Base-by-base conservation (phyloP, 2,113 vertebrate genomes). In the Barbus barbus region DNA sequence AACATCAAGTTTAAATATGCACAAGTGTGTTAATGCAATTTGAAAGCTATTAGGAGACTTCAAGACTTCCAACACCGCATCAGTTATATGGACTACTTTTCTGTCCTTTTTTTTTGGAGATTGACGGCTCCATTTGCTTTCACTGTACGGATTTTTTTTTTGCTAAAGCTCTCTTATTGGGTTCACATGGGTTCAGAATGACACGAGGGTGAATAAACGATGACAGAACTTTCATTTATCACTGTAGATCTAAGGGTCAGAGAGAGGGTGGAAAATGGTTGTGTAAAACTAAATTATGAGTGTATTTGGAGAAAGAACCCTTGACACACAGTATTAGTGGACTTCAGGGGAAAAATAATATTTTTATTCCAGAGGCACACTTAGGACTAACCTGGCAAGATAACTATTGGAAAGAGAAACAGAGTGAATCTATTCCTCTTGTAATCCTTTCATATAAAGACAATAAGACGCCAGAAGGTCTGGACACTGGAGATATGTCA, bases 391-490 rank as follows among this genome's bases (percentile, higher is more conserved):
- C 48, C 41, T 77, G 33, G 31, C 22, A 67, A 36, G 33, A 51
- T 26, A 28, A 46, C 24, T 41, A 44, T 46, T 71, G 74, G 22
- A 75, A 33, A 74, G 33, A 8, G 13, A 69, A 48, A 67, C 46
- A 24, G 7, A 56, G 48, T 38, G 82, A 69, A 82, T 28, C 72
- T 65, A 71, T 81, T 81, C 77, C 67, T 81, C 36, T 38, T 81
- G 76, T 67, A 33, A 84, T 71, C 36, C 58, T 76, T 84, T 87
- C 48, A 77, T 81, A 84, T 87, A 58, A 73, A 84, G 74, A n/a
- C 81, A 85, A 46, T 61, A 61, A 86, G 88, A 85, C 83, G 86
- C 83, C 84, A 72, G 82, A 84, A 86, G 84, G 81, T 84, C 85
- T 89, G 83, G 84, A 81, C 63, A 84, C 83, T 87, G 85, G 74